A percentile compares a stretch with the other conserved stretches of the same genome.
phyloP scores from a whole-genome alignment of 2,797 vertebrate genomes.

The Coracias cyanogaster region DNA sequence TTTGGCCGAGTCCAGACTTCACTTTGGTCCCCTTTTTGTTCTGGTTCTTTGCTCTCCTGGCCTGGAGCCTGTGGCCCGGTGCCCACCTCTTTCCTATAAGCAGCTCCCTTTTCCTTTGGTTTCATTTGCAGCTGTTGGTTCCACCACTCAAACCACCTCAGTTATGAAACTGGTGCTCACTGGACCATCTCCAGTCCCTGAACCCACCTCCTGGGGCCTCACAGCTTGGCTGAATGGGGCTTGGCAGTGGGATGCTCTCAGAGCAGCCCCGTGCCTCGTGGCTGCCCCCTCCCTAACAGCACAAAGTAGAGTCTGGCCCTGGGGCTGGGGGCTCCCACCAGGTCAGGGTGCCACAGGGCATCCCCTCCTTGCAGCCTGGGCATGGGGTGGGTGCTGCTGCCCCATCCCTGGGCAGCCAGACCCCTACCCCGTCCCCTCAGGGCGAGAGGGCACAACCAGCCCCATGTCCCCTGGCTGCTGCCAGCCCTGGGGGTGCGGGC shows the following conservation, averaged over 20 bases:
- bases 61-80: not conserved
- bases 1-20: constrained; percentile 41
- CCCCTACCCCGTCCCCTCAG: not conserved
- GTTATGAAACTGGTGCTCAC: constrained; percentile 71
- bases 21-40: constrained; percentile 40
- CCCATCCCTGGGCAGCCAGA: not conserved
- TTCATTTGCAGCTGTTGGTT: constrained; percentile 44
- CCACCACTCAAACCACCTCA: constrained; percentile 45
- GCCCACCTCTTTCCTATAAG: not conserved
- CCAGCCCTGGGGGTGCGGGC: not conserved
- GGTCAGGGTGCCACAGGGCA: not conserved
- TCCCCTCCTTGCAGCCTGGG: not conserved
- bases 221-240: constrained; percentile 14
- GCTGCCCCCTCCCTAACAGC: not conserved
- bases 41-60: not conserved
- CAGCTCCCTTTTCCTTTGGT: not conserved
- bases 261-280: not conserved
- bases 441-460: not conserved
- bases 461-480: not conserved
- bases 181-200: constrained; percentile 66
- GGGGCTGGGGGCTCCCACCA: not conserved
- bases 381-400: not conserved
- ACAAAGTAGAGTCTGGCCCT: not conserved
- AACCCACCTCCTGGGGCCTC: not conserved
- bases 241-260: not conserved